Evolutionary conservation across 1,140 invertebrate species (phyloP), one percentile per base, ranked within the genome.

Genomic region (Procambarus clarkii): DNA sequence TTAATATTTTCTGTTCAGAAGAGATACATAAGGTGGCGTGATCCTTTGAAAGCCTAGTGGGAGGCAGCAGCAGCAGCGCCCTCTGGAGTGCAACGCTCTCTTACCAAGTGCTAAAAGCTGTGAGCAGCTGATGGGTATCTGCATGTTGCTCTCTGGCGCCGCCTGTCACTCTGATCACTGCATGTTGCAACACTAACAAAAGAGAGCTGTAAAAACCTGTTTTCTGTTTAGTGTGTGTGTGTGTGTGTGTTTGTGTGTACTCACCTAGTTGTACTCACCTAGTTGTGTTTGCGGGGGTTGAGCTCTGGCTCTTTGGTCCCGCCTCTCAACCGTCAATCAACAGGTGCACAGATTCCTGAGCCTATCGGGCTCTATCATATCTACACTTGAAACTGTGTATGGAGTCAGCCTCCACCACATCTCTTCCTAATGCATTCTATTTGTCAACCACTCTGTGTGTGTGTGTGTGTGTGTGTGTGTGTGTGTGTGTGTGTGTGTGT

Each of bases 141-240:
- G 24, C n/a, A 2, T 74, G 69, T 74, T 74, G 69, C 69, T 74
- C 69, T 74, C 34, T 74, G 69, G 69, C 69, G 69, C 69, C 24
- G n/a, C 69, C n/a, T 74, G 69, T 74, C 69, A 74, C n/a, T 34
- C 24, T 74, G 69, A 74, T 74, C n/a, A 74, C 69, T 11, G 34
- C 1, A 74, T 21, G 24, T n/a, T 74, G 15, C 5, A 74, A 8
- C 69, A 74, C n/a, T 2, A 74, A 74, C 69, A 74, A 74, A 74
- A 74, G 69, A 5, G 5, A 74, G 69, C n/a, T 74, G 69, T 24
- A 74, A 74, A 74, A 74, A 74, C 69, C 24, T 74, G 69, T 74
- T 74, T 24, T 7, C 1, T 54, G 13, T 13, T 54, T 9, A 13
- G 50, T 54, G 50, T 54, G 50, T 54, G 18, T 71, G 7, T 71